phyloP scores from a whole-genome alignment of 2,888 invertebrate genomes.

The Melieria omissa region DNA sequence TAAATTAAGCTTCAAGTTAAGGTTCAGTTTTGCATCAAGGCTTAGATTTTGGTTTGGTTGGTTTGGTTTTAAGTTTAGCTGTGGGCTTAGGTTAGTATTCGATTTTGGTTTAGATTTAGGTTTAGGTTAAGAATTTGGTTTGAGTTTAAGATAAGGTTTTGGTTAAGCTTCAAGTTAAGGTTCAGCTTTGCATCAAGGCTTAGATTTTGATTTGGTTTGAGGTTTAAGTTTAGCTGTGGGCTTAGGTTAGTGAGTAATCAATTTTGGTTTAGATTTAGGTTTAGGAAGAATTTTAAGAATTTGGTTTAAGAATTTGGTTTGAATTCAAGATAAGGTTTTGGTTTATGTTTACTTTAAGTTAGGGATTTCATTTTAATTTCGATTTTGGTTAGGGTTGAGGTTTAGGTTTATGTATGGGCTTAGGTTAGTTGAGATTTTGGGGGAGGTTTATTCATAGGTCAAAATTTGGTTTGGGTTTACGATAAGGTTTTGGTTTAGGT shows the following conservation, averaged over 20 bases:
- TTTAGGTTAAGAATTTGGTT: neutral
- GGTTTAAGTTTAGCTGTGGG: neutral
- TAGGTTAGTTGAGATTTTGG: neutral
- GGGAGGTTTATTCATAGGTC: neutral
- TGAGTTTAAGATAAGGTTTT: neutral
- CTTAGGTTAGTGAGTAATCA: neutral
- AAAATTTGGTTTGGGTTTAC: neutral
- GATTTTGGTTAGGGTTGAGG: neutral
- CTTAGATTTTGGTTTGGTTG: neutral
- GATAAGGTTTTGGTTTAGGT: neutral
- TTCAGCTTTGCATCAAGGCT: neutral
- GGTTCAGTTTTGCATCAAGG: neutral
- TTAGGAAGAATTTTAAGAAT: neutral
- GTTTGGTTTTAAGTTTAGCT: neutral
- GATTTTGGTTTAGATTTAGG: neutral
- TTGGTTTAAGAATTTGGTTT: neutral
- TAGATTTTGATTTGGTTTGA: neutral
- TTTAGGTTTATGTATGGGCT: neutral
- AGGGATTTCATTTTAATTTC: neutral
- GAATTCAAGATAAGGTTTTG: neutral
- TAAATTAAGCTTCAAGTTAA: neutral
- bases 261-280: neutral
- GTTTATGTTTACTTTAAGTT: neutral
- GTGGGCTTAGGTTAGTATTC: neutral
- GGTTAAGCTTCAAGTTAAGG: neutral